Conservation (phyloP, 2,113 vertebrate genomes). For the Oryzias celebensis region DNA sequence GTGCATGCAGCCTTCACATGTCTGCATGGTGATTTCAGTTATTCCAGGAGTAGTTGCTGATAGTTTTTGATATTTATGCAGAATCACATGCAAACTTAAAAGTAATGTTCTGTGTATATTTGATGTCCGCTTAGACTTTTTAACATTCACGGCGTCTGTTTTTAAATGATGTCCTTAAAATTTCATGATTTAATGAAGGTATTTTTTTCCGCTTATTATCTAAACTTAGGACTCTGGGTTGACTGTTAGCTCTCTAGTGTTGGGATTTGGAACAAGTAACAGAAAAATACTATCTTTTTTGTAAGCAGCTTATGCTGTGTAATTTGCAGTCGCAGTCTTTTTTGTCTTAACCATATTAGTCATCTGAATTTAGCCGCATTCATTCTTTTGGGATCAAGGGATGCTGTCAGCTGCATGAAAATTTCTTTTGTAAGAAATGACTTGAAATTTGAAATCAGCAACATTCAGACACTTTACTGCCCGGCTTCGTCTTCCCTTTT, state of each 20-base stretch:
- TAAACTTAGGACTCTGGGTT: slow-evolving; percentile 35
- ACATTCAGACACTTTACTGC: slow-evolving; percentile 38
- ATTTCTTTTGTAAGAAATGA: slow-evolving; percentile 35
- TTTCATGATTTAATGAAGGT: slow-evolving; percentile 54
- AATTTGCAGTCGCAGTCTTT: slow-evolving; percentile 30
- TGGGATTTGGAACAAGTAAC: slow-evolving; percentile 38
- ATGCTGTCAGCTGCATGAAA: slow-evolving; percentile 35
- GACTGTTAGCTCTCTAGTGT: slow-evolving; percentile 56
- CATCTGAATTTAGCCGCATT: slow-evolving; percentile 24
- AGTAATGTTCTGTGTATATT: slow-evolving; percentile 31
- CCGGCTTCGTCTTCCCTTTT: slow-evolving; percentile 3
- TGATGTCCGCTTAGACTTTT: slow-evolving; percentile 43
- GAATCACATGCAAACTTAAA: slow-evolving; percentile 57
- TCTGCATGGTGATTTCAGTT: slow-evolving; percentile 31
- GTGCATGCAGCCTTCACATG: slow-evolving; percentile 10
- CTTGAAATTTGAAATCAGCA: slow-evolving; percentile 43
- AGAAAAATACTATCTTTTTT: slow-evolving; percentile 25
- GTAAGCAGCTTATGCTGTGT: slow-evolving; percentile 35
- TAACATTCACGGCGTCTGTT: slow-evolving; percentile 37
- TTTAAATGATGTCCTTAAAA: slow-evolving; percentile 46
- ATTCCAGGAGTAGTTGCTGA: slow-evolving; percentile 33
- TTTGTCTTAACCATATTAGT: slow-evolving; percentile 21
- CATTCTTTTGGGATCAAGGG: slow-evolving; percentile 25
- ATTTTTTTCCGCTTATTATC: slow-evolving; percentile 66
- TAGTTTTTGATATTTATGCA: slow-evolving; percentile 57